Percentiles rank a stretch among this genome's conserved stretches.
These are phyloP conservation scores for Choreutis nemorana DNA, from an alignment of 2,888 invertebrate genomes.

Conservation along the genomic window DNA sequence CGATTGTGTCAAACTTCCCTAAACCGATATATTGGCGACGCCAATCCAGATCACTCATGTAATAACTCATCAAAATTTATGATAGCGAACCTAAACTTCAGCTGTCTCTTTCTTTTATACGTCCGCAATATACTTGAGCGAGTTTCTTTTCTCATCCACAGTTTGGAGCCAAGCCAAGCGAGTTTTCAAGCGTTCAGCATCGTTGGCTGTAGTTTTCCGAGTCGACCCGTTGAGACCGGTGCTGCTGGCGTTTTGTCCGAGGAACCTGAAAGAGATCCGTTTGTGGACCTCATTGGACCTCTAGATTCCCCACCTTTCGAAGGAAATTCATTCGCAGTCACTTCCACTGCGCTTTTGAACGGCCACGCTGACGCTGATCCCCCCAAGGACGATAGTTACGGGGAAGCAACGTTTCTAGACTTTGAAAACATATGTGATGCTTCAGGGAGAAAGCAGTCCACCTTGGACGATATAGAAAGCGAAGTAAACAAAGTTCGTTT, in stretches of 20 bases:
- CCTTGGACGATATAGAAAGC: conserved; percentile 55
- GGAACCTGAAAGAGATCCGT: conserved; percentile 44
- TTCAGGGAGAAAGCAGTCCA: conserved; percentile 41
- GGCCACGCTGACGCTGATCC: conserved; percentile 27
- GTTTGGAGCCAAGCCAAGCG: conserved; percentile 67
- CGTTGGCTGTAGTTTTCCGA: conserved; percentile 63
- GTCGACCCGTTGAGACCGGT: conserved; percentile 54
- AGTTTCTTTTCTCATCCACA: conserved; percentile 66
- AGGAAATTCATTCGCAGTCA: conserved; percentile 27
- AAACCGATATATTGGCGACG: conserved; percentile 49
- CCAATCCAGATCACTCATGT: conserved; percentile 53
- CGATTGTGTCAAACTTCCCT: conserved; percentile 50
- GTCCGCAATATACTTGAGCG: conserved; percentile 46
- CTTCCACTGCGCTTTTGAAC: conserved; percentile 26
- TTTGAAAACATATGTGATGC: conserved; percentile 42
- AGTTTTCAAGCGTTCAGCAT: conserved; percentile 60
- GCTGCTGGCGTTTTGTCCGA: conserved; percentile 37
- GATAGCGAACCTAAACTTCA: conserved; percentile 42
- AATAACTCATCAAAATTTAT: conserved; percentile 58
- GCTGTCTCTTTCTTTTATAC: conserved; percentile 56
- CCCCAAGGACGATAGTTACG: conserved; percentile 47
- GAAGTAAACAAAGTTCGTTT: conserved; percentile 59
- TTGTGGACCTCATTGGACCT: conserved; percentile 28
- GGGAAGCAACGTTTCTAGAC: conserved; percentile 56
- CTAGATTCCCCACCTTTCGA: conserved; percentile 39